Conservation (phyloP, 2,888 invertebrate species). For the Agrenia bidenticulata region DNA sequence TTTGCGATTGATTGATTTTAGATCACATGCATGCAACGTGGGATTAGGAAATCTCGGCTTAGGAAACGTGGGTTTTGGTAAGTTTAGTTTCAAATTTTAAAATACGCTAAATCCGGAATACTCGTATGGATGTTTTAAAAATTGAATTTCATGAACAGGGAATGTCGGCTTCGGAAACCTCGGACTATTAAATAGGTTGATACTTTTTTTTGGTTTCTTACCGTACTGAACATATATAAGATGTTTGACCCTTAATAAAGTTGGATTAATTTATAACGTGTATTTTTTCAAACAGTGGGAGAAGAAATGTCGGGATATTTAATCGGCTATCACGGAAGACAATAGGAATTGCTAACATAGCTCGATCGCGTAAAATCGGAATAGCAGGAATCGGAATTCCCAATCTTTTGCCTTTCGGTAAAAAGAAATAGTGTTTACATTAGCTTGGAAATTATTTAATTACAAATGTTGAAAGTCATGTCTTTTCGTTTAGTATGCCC, state of each 20-base stretch:
- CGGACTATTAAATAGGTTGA: slow-evolving; percentile 14
- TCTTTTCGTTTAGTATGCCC: no score
- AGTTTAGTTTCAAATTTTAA: background rate
- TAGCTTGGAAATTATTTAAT: no score
- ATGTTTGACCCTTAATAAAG: background rate
- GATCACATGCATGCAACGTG: slow-evolving; percentile 19
- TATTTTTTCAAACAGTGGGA: background rate
- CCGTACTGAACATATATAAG: background rate
- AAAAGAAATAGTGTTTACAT: slow-evolving; percentile 1
- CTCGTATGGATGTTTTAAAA: background rate
- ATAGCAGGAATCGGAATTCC: background rate
- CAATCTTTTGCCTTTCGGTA: slow-evolving; percentile 2
- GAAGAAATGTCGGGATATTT: slow-evolving; percentile 14
- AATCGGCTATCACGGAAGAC: slow-evolving; percentile 6
- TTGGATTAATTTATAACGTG: no score
- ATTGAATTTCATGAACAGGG: slow-evolving; percentile 1
- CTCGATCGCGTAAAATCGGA: background rate
- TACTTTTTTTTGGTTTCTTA: background rate
- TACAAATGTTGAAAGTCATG: no score
- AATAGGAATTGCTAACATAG: slow-evolving; percentile 15
- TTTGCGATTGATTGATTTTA: slow-evolving; percentile 1
- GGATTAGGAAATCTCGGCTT: slow-evolving; percentile 28
- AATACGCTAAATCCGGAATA: background rate
- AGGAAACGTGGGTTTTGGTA: slow-evolving; percentile 27
- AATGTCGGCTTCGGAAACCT: slow-evolving; percentile 17